Conservation (phyloP, 2,113 vertebrate species). For the Onychorhynchus coronatus region DNA sequence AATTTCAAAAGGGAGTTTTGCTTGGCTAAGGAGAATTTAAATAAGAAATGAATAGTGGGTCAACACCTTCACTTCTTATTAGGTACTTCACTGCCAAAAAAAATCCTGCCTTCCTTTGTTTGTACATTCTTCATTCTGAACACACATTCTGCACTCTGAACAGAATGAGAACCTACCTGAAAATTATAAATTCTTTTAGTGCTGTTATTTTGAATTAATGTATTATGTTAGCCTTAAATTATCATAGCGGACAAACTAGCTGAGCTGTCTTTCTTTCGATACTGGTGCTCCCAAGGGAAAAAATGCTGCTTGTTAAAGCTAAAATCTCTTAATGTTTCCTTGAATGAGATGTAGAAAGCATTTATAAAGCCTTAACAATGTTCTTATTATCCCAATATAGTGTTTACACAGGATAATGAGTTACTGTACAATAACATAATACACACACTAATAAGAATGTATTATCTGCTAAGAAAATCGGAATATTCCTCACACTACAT, state of each 20-base stretch:
- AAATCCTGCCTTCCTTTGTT: neutral
- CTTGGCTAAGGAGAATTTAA: constrained; percentile 22
- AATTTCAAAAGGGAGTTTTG: constrained; percentile 28
- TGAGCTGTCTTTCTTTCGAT: constrained; percentile 9
- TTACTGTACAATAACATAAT: neutral
- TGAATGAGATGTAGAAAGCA: neutral
- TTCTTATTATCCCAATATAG: neutral
- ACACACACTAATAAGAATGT: neutral
- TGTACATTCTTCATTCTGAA: neutral
- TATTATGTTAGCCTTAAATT: constrained; percentile 3
- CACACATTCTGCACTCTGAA: neutral
- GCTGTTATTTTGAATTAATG: constrained; percentile 22
- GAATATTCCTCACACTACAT: neutral
- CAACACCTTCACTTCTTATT: constrained; percentile 12
- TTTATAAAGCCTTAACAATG: neutral
- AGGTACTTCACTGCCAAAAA: neutral
- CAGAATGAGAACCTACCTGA: neutral
- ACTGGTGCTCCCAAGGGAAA: neutral
- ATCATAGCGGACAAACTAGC: neutral
- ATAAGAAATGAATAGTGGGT: neutral
- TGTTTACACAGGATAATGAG: neutral
- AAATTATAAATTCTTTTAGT: constrained; percentile 39
- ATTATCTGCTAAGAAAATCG: neutral
- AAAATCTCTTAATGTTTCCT: constrained; percentile 12
- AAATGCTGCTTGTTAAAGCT: constrained; percentile 36